These are phyloP conservation scores for Haliclystus octoradiatus DNA, from an alignment of 30 jellyfish, hydroid and myxozoan genomes.

Conservation along the genomic window DNA sequence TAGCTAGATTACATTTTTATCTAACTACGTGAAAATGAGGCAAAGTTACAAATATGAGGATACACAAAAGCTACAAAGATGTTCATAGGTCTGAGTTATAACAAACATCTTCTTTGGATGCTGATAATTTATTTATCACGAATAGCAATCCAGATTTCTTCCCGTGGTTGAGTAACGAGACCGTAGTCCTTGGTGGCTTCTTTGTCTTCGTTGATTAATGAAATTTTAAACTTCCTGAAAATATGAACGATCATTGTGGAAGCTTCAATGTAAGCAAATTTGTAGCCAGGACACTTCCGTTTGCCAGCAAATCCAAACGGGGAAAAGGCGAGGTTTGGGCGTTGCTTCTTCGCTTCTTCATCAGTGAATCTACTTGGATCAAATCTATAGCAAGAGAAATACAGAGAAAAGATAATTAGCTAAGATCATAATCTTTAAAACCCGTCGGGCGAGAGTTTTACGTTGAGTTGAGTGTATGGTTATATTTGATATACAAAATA, in stretches of 20 bases:
- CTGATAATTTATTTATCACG: no score
- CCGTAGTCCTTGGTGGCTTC: conserved; percentile 14
- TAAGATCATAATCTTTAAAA: no score
- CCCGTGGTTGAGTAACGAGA: conserved; percentile 55
- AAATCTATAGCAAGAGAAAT: conserved; percentile 27
- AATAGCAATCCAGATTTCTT: conserved; percentile 52
- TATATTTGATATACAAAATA: no score
- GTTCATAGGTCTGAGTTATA: no score
- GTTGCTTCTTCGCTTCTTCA: conserved; percentile 35
- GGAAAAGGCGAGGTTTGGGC: conserved; percentile 46
- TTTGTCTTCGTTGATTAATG: conserved; percentile 35
- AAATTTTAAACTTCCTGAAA: conserved; percentile 45
- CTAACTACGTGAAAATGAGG: no score
- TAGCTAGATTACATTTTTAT: no score
- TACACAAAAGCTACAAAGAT: no score
- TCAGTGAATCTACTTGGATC: conserved; percentile 83
- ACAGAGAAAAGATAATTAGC: not conserved
- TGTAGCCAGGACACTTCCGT: conserved; percentile 87
- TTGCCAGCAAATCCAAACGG: conserved; percentile 96
- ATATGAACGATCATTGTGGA: conserved; percentile 28
- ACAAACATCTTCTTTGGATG: no score
- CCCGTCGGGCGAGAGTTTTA: no score
- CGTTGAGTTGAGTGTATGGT: no score
- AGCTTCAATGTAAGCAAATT: conserved; percentile 57
- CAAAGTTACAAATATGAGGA: no score